These are phyloP conservation scores for Pipra filicauda DNA, from an alignment of 2,113 vertebrate species.

Conservation along the genomic window DNA sequence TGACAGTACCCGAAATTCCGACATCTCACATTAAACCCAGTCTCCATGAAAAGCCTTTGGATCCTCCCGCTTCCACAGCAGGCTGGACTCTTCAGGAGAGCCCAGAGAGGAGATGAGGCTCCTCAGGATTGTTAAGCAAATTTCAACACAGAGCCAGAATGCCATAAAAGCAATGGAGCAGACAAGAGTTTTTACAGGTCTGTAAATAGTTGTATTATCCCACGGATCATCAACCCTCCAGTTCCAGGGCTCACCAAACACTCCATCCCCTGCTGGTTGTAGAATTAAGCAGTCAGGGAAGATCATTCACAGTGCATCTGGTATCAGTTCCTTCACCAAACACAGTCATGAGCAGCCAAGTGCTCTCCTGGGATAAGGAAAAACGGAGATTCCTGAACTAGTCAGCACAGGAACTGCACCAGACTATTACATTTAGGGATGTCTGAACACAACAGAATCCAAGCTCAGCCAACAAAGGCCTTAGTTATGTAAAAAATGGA, in stretches of 20 bases:
- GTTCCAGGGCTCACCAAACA: neutral
- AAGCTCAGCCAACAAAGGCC: neutral
- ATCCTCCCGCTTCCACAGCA: neutral
- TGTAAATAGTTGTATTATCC: neutral
- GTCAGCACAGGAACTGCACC: neutral
- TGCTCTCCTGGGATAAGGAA: neutral
- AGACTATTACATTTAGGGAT: neutral
- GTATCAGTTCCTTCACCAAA: neutral
- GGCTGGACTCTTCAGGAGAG: neutral
- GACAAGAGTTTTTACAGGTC: neutral
- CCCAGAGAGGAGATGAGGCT: neutral
- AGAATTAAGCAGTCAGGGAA: neutral
- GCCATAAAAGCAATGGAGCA: neutral
- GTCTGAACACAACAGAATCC: neutral
- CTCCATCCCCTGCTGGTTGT: neutral
- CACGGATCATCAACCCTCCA: neutral
- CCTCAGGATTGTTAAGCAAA: neutral
- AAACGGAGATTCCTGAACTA: neutral
- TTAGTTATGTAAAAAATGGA: too few relatives aligned
- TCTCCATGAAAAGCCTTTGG: neutral
- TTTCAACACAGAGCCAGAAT: neutral
- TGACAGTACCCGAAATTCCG: neutral
- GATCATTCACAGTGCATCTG: neutral
- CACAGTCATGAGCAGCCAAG: neutral
- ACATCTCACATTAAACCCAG: fast-evolving